phyloP scores from a whole-genome alignment of 2,888 invertebrate genomes.

The Exocentrus adspersus region DNA sequence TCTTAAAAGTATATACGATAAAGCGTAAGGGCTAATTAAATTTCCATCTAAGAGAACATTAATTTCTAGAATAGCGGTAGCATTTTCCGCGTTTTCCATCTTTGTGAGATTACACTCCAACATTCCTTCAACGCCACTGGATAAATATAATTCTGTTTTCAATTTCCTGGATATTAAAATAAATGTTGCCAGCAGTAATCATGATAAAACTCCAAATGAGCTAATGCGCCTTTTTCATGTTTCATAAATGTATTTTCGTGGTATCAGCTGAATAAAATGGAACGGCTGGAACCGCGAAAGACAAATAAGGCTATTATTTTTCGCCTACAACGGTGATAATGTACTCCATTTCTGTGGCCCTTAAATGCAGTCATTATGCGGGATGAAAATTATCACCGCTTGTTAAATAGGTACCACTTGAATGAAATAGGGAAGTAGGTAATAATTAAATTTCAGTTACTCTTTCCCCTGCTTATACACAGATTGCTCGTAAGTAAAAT shows the following conservation, averaged over 20 bases:
- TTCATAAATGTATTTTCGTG: not conserved
- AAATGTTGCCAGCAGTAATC: not conserved
- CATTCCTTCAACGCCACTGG: not conserved
- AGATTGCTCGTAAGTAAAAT: too few species aligned
- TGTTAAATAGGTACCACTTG: too few species aligned
- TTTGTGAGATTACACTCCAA: not conserved
- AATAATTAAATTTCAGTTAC: too few species aligned
- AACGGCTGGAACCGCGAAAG: not conserved
- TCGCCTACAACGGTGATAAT: not conserved
- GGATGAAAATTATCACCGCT: not conserved
- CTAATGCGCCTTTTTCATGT: constrained; percentile 3
- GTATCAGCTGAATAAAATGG: not conserved
- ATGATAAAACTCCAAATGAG: not conserved
- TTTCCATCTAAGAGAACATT: not conserved
- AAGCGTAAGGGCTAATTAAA: not conserved
- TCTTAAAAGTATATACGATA: not conserved
- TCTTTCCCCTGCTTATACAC: too few species aligned
- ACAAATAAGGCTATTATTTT: not conserved
- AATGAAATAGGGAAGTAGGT: too few species aligned
- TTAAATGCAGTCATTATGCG: not conserved
- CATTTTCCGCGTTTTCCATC: not conserved
- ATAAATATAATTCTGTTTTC: constrained; percentile 1
- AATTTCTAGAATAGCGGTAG: not conserved
- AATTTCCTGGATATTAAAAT: not conserved
- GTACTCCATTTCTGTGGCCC: not conserved